These are phyloP conservation scores for Ranitomeya imitator DNA, from an alignment of 2,113 vertebrate species.

Conservation along the genomic window DNA sequence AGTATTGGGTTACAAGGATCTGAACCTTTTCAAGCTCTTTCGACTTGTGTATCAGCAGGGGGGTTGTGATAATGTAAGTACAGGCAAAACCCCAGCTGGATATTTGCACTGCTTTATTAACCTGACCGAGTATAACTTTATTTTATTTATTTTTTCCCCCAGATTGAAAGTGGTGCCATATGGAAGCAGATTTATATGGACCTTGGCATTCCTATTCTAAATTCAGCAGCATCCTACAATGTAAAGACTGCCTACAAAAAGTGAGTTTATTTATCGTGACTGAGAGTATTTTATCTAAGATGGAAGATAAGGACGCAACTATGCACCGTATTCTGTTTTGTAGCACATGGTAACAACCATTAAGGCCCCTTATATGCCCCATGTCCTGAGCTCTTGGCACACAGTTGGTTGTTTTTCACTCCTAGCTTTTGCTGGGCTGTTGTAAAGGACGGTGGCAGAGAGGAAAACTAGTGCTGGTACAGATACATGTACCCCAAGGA, in stretches of 20 bases:
- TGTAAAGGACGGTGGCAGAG: neutral
- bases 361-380: neutral
- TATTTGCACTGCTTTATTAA: neutral
- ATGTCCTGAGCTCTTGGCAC: neutral
- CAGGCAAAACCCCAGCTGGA: neutral
- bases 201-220: conserved; percentile 97
- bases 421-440: neutral
- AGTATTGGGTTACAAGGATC: conserved; percentile 95
- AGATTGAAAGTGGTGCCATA: conserved; percentile 96
- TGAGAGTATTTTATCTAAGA: too few relatives aligned
- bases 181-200: conserved; percentile 99
- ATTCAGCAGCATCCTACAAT: conserved; percentile 98
- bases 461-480: neutral
- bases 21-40: conserved; percentile 98
- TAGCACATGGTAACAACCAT: neutral
- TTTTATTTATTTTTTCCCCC: conserved; percentile 60
- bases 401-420: too few relatives aligned
- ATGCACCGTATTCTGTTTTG: too few relatives aligned
- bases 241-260: conserved; percentile 99
- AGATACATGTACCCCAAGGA: neutral
- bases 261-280: conserved; percentile 73
- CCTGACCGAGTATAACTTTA: neutral
- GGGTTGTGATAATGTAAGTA: conserved; percentile 91
- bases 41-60: conserved; percentile 91
- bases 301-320: too few relatives aligned